Evolutionary conservation across 2,888 invertebrate genomes (phyloP), one percentile per base, ranked within the genome.

Genomic region (Sesia apiformis): DNA sequence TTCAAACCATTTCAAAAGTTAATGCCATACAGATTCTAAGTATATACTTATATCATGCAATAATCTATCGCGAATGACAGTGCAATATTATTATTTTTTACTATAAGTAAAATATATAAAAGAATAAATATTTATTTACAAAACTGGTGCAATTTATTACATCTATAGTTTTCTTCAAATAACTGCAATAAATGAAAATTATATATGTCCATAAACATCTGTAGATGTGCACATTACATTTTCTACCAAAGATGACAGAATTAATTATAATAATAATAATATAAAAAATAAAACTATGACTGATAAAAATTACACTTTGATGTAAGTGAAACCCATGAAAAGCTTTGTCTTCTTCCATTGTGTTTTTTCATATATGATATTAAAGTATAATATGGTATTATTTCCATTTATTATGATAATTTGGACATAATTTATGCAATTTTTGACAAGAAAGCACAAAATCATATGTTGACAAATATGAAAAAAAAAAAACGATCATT

Each of bases 61-160:
- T 41, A 51, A 39, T 52, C 38, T 52, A 52, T 66, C 67, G 64
- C 73, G 71, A 69, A 74, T 75, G 71, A 77, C 87, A 81, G 87
- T 87, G 87, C 87, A 87, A 87, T 87, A 87, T 81, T 72, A 78
- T 23, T 23, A 80, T 78, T 73, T 74, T 82, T 87, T 86, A 84
- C 86, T 87, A 64, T 84, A 84, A 87, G 85, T 86, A 81, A 87
- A 79, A 69, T 62, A 64, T 57, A 64, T 63, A 54, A 62, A 61
- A 57, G 57, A 56, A 62, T 63, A 63, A 64, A 70, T 68, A 70
- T 70, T 66, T 67, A 63, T 72, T 54, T 70, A 73, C 76, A 69
- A 51, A 43, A 52, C 70, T 76, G 72, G 86, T 85, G 86, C 86
- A 86, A 85, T 86, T 78, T 54, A 52, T 55, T 57, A 57, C 5